Conservation (phyloP, 2,797 vertebrate genomes). For the Diplodus puntazzo region DNA sequence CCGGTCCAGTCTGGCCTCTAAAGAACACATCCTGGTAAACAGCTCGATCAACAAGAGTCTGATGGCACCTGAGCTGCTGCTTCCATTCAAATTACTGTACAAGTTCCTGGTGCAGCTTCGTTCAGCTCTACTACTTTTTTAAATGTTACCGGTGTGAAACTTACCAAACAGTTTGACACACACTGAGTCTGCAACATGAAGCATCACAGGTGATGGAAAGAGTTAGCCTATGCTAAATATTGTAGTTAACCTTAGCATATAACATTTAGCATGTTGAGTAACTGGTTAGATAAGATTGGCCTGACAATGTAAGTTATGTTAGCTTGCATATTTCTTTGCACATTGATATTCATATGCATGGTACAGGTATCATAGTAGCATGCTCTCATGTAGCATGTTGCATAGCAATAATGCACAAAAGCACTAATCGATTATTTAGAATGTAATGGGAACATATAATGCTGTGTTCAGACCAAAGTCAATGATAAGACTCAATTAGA, state of each 20-base stretch:
- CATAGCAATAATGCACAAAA: background rate
- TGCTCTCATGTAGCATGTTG: background rate
- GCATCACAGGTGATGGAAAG: background rate
- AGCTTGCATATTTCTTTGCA: no score
- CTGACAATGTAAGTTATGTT: no score
- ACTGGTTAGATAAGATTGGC: background rate
- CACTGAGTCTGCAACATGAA: no score
- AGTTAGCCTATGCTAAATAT: no score
- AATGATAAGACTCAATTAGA: no score
- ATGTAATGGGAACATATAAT: background rate
- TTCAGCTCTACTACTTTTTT: background rate
- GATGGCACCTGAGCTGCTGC: background rate
- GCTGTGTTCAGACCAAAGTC: no score
- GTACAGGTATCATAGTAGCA: no score
- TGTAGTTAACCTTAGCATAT: background rate
- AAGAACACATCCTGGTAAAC: conserved; percentile 3
- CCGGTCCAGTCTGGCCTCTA: conserved; percentile 16
- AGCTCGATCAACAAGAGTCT: background rate
- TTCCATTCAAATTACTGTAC: background rate
- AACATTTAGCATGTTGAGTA: background rate
- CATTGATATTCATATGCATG: no score
- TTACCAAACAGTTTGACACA: background rate
- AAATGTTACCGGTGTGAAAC: background rate
- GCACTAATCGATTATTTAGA: background rate
- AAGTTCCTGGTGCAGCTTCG: background rate